Conservation (phyloP, 2,888 invertebrate species). For the Taphrorychus bicolor region DNA sequence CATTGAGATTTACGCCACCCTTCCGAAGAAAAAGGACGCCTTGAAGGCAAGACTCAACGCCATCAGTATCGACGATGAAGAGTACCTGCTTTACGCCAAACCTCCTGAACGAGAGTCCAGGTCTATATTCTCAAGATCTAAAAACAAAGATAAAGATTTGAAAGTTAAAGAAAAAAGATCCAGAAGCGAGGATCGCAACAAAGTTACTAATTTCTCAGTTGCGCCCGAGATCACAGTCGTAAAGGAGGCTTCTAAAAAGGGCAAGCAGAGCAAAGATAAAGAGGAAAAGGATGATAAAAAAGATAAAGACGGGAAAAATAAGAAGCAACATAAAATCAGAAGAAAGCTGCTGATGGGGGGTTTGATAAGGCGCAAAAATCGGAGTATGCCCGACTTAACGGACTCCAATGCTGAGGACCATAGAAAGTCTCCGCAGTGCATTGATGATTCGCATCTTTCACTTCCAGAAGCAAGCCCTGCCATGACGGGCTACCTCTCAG, state of each 20-base stretch:
- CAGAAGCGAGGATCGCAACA: constrained; percentile 85
- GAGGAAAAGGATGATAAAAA: constrained; percentile 65
- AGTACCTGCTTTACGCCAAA: constrained; percentile 68
- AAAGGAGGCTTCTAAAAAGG: constrained; percentile 51
- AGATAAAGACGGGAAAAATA: constrained; percentile 76
- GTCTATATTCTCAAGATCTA: constrained; percentile 72
- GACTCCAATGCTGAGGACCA: constrained; percentile 64
- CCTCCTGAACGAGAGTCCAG: constrained; percentile 73
- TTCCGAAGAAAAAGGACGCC: constrained; percentile 84
- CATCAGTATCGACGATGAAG: constrained; percentile 75
- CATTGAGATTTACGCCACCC: constrained; percentile 90
- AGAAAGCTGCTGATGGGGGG: constrained; percentile 90
- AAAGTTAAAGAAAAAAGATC: constrained; percentile 79
- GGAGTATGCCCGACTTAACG: constrained; percentile 90
- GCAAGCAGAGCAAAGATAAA: constrained; percentile 65
- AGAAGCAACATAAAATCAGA: constrained; percentile 90
- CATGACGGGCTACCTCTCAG: constrained; percentile 83
- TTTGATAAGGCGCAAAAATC: constrained; percentile 83
- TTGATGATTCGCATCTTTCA: constrained; percentile 79
- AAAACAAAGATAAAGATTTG: constrained; percentile 68
- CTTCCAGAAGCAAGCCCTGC: constrained; percentile 53
- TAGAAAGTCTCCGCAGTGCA: constrained; percentile 58
- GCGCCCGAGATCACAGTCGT: constrained; percentile 61
- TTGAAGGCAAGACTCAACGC: constrained; percentile 68
- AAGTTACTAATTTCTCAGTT: constrained; percentile 75